These are phyloP conservation scores for Quiscalus mexicanus DNA, from an alignment of 2,113 vertebrate species.

Conservation along the genomic window DNA sequence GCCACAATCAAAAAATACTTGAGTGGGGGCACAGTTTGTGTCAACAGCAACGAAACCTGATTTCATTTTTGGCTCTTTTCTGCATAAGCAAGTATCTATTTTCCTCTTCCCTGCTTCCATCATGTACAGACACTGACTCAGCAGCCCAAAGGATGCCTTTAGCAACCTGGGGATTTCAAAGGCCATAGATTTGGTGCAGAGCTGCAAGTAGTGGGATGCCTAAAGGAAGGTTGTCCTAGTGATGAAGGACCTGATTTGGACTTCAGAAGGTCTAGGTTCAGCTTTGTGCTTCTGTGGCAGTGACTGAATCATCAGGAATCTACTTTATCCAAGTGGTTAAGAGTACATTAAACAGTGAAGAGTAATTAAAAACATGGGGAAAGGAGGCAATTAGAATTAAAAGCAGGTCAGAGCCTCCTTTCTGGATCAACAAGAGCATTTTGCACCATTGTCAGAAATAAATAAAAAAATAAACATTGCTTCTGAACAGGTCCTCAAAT, in stretches of 20 bases:
- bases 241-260: not conserved
- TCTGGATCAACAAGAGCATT: not conserved
- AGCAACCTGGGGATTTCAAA: slow-evolving; percentile 16
- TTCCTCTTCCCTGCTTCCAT: not conserved
- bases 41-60: not conserved
- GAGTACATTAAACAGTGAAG: not conserved
- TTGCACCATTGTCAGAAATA: not conserved
- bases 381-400: not conserved
- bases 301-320: not conserved
- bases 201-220: not conserved
- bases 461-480: not conserved
- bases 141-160: not conserved
- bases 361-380: not conserved
- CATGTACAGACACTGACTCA: slow-evolving; percentile 13
- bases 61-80: not conserved
- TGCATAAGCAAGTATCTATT: not conserved
- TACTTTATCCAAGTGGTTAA: not conserved
- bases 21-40: not conserved
- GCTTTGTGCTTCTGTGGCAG: not conserved
- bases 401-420: not conserved
- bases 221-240: not conserved
- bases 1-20: not conserved
- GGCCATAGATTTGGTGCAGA: not conserved
- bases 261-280: slow-evolving; percentile 22
- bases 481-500: not conserved